Conservation (phyloP, 2,888 invertebrate genomes). For the Euzophera pinguis region DNA sequence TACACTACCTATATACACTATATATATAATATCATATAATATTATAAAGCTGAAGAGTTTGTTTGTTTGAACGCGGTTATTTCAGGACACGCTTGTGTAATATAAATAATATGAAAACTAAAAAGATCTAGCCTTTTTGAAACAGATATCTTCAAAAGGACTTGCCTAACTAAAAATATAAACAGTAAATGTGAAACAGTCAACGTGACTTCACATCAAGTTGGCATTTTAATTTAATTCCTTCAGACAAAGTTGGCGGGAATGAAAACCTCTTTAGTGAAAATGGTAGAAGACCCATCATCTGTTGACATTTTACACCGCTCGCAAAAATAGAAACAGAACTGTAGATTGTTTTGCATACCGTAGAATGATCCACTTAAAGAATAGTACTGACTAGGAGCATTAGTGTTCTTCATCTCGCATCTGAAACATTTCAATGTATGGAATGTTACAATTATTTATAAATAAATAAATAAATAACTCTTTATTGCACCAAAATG, state of each 20-base stretch:
- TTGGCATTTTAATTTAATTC: slow-evolving; percentile 14
- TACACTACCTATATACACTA: too few relatives aligned
- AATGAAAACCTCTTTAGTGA: slow-evolving; percentile 20
- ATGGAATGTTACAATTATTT: too few relatives aligned
- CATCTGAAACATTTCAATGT: too few relatives aligned
- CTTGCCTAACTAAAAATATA: slow-evolving; percentile 5
- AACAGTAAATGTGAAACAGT: slow-evolving; percentile 2
- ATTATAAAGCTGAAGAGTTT: too few relatives aligned
- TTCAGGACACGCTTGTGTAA: too few relatives aligned
- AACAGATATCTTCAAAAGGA: not conserved
- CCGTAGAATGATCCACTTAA: slow-evolving; percentile 13
- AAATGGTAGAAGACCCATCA: slow-evolving; percentile 19
- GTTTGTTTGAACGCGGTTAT: too few relatives aligned
- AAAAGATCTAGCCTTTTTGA: too few relatives aligned
- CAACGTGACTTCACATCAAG: slow-evolving; percentile 14
- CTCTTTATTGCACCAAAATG: too few relatives aligned
- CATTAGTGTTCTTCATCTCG: not conserved
- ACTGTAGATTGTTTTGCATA: slow-evolving; percentile 22
- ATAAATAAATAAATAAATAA: too few relatives aligned
- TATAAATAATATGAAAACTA: too few relatives aligned
- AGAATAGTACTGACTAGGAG: not conserved
- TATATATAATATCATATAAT: too few relatives aligned
- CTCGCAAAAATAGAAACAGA: slow-evolving; percentile 26
- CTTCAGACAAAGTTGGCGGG: slow-evolving; percentile 15
- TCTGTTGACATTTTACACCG: slow-evolving; percentile 25